Conservation (phyloP, 2,888 invertebrate genomes). For the Acleris cristana region DNA sequence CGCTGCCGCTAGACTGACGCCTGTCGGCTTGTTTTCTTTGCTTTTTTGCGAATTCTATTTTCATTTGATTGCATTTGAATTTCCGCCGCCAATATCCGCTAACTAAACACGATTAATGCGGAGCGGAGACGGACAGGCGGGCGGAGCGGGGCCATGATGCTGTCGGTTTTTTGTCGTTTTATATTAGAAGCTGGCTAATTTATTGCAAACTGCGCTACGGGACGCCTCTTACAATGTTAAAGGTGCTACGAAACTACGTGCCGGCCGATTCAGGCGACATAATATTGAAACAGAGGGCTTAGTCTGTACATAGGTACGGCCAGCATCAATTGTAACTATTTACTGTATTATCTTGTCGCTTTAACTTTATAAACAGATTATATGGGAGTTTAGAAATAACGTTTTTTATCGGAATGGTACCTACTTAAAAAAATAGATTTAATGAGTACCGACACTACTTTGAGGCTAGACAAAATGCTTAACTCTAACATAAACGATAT, state of each 20-base stretch:
- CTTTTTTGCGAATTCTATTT: conserved; percentile 83
- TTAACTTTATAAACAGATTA: too few species aligned
- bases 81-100: conserved; percentile 84
- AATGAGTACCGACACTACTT: too few species aligned
- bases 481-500: too few species aligned
- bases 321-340: neutral
- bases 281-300: neutral
- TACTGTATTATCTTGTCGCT: too few species aligned
- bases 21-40: conserved; percentile 83
- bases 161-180: conserved; percentile 80
- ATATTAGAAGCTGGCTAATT: conserved; percentile 82
- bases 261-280: conserved; percentile 9
- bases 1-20: conserved; percentile 79
- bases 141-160: conserved; percentile 63
- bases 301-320: neutral
- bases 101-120: conserved; percentile 85
- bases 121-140: conserved; percentile 79
- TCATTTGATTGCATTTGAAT: conserved; percentile 84
- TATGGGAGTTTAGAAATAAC: too few species aligned
- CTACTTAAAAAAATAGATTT: too few species aligned
- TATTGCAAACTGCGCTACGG: conserved; percentile 79
- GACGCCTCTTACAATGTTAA: conserved; percentile 66
- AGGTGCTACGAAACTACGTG: conserved; percentile 49
- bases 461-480: too few species aligned
- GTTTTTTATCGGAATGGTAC: too few species aligned